phyloP scores from a whole-genome alignment of 2,888 invertebrate genomes.

The Epistrophe grossulariae region DNA sequence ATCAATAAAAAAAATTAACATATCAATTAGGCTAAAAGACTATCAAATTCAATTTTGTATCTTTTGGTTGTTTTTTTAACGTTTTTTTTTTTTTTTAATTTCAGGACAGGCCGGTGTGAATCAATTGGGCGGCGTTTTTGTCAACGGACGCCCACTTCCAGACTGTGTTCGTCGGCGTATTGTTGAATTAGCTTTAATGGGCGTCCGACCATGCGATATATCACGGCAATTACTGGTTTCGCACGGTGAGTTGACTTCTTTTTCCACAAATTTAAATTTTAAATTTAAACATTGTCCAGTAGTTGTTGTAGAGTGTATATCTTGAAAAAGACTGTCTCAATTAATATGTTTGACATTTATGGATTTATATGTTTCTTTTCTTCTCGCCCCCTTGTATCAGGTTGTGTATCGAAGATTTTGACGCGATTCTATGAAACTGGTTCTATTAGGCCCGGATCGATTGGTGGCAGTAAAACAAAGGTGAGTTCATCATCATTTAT shows the following conservation, averaged over 20 bases:
- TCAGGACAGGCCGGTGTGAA: constrained; percentile 98
- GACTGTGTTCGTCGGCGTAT: constrained; percentile 96
- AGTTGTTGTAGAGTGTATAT: constrained; percentile 31
- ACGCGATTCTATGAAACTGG: constrained; percentile 99
- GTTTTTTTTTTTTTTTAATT: constrained; percentile 34
- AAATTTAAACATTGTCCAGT: constrained; percentile 51
- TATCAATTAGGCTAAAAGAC: constrained; percentile 65
- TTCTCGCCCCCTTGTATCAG: constrained; percentile 76
- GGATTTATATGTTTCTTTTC: constrained; percentile 37
- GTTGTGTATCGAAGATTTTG: constrained; percentile 98
- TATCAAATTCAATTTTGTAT: constrained; percentile 42
- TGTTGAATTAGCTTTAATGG: constrained; percentile 96
- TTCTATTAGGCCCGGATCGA: constrained; percentile 96
- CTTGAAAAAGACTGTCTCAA: constrained; percentile 14
- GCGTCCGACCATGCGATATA: constrained; percentile 98
- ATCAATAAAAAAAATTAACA: constrained; percentile 53
- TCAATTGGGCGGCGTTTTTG: constrained; percentile 98
- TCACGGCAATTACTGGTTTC: constrained; percentile 97
- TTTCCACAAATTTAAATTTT: constrained; percentile 45
- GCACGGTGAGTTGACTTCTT: constrained; percentile 86
- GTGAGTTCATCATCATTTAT: constrained; percentile 84
- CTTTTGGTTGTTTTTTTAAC: constrained; percentile 30
- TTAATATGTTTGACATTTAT: constrained; percentile 61
- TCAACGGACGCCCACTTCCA: constrained; percentile 98
- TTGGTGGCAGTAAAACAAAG: constrained; percentile 97